Conservation (phyloP, 2,113 vertebrate species). For the Glaucomys volans region DNA sequence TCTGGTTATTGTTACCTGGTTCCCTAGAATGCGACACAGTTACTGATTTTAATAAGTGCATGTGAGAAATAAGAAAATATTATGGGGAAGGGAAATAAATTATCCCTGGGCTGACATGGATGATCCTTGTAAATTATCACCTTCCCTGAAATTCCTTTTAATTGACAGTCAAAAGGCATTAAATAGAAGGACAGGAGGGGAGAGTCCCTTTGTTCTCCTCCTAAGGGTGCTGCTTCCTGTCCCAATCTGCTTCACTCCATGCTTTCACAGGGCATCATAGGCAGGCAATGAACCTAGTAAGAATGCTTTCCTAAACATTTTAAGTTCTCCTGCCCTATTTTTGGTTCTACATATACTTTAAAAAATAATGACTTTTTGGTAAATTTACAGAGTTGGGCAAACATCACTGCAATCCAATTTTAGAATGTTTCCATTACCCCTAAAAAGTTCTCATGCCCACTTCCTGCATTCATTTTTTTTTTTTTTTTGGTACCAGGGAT, state of each 20-base stretch:
- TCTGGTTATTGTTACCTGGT: background rate
- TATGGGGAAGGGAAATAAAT: background rate
- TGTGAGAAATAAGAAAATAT: background rate
- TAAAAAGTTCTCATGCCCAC: background rate
- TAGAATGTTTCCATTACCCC: background rate
- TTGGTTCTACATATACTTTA: background rate
- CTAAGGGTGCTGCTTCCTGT: background rate
- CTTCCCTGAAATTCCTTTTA: background rate
- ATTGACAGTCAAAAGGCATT: background rate
- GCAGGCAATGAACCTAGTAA: background rate
- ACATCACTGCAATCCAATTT: background rate
- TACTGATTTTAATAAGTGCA: conserved; percentile 13
- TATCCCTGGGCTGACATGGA: background rate
- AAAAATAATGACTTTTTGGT: background rate
- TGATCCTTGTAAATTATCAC: background rate
- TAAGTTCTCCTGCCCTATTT: conserved; percentile 13
- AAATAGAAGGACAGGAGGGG: background rate
- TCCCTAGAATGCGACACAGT: background rate
- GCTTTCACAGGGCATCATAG: background rate
- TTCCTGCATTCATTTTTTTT: background rate
- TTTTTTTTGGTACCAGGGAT: too few relatives aligned
- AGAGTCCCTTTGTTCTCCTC: background rate
- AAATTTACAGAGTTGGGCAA: background rate
- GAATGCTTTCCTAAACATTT: background rate
- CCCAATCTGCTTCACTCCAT: background rate